Evolutionary conservation across 1,140 invertebrate species (phyloP), one percentile per base, ranked within the genome.

Genomic region (Phthorimaea operculella): DNA sequence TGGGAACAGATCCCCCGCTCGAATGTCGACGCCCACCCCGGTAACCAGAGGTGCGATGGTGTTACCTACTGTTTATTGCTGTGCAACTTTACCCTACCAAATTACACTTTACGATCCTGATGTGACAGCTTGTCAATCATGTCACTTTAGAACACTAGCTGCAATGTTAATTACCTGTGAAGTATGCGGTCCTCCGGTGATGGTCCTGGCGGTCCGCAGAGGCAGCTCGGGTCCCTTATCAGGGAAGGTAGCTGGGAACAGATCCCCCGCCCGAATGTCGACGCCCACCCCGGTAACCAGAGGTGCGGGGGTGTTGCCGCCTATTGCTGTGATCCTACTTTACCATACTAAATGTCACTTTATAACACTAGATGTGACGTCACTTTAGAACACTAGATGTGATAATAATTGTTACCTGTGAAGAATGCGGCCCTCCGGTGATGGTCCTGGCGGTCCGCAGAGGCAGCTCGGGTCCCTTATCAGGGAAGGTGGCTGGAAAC

Each of bases 161-260:
- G n/a, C n/a, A n/a, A n/a, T n/a, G n/a, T n/a, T n/a, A n/a, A n/a
- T n/a, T n/a, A 28, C 21, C 21, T 28, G 21, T 28, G 75, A 59
- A 59, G n/a, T 91, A 80, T 94, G 90, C 60, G 92, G 90, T 44
- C 91, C 89, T 16, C 94, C 93, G 47, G 94, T 95, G 56, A 97
- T 91, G 63, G 93, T 90, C 70, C 95, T 88, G 0, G 96, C 95
- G 62, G 88, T 87, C 53, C 96, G 88, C 6, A 98, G 79, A 10
- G 93, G 88, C 65, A 92, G 87, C 80, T 98, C 96, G 0, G 97
- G 96, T n/a, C 97, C 96, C 86, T 97, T 95, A 64, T 98, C 96
- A 0, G 94, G 92, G 85, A 98, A 98, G 16, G 91, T 93, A 10
- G 96, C 96, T 15, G 94, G 95, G 84, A 97, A 98, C 62, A 98